phyloP scores from a whole-genome alignment of 2,113 vertebrate genomes.

The Columbina picui region DNA sequence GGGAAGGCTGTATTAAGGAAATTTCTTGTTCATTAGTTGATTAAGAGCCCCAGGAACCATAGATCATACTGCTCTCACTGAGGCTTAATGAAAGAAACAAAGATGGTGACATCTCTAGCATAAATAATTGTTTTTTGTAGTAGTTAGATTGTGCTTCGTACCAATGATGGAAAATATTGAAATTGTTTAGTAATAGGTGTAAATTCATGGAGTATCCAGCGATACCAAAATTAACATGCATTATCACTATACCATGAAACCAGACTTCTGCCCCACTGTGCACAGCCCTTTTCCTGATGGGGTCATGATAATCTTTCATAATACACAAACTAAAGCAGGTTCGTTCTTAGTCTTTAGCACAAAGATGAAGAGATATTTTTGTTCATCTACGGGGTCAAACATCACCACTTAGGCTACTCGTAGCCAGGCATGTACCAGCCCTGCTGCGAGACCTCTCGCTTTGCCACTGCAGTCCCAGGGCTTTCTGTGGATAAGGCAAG shows the following conservation, averaged over 20 bases:
- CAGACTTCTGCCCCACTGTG: neutral
- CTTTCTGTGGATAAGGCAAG: rapidly evolving
- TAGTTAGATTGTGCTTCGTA: neutral
- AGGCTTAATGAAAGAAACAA: neutral
- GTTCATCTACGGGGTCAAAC: rapidly evolving
- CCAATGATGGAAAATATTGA: neutral
- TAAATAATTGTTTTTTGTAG: neutral
- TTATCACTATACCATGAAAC: neutral
- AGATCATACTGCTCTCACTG: neutral
- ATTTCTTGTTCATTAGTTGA: neutral
- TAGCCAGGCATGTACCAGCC: neutral
- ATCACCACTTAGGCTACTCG: rapidly evolving
- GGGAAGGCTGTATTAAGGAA: neutral
- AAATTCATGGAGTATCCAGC: neutral
- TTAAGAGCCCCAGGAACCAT: neutral
- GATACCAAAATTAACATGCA: rapidly evolving
- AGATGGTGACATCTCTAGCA: neutral
- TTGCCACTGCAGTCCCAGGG: neutral
- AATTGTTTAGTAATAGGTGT: neutral
- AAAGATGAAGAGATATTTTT: neutral
- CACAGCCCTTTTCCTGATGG: neutral
- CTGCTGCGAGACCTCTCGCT: neutral
- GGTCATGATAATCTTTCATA: neutral
- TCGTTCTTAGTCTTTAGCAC: neutral
- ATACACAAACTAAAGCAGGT: neutral